These are phyloP conservation scores for Catharus fuscescens DNA, from an alignment of 2,113 vertebrate species.

Conservation along the genomic window DNA sequence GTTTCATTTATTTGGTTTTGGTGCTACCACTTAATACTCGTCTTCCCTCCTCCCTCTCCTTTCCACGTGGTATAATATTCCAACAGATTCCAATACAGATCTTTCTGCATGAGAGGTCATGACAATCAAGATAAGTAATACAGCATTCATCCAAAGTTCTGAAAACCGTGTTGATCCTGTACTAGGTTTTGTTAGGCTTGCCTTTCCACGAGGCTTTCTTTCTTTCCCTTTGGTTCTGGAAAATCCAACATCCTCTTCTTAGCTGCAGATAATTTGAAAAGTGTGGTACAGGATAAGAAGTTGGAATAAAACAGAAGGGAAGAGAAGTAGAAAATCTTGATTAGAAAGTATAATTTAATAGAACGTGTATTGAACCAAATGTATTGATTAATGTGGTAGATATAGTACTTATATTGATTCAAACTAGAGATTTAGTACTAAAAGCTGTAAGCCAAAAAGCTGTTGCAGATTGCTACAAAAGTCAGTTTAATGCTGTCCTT, in stretches of 20 bases:
- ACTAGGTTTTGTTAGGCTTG: constrained; percentile 8
- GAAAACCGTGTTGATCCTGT: not conserved
- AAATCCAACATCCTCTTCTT: constrained; percentile 23
- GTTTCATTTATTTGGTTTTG: not conserved
- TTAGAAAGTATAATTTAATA: constrained; percentile 92
- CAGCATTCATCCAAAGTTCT: not conserved
- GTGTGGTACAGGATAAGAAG: constrained; percentile 58
- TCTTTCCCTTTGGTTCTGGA: not conserved
- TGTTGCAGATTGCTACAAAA: constrained; percentile 91
- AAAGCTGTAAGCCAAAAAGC: constrained; percentile 88
- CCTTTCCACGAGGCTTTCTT: not conserved
- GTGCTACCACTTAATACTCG: not conserved
- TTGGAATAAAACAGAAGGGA: constrained; percentile 61
- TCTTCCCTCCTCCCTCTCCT: not conserved
- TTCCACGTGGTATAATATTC: not conserved
- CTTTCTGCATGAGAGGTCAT: not conserved
- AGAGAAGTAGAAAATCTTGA: constrained; percentile 81
- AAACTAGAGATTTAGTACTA: constrained; percentile 84
- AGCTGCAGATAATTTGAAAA: constrained; percentile 53
- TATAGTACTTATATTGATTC: constrained; percentile 86
- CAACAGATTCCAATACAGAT: not conserved
- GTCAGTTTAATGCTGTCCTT: constrained; percentile 99
- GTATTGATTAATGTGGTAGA: constrained; percentile 87
- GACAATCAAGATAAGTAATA: not conserved
- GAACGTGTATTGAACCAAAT: constrained; percentile 83